Evolutionary conservation across 2,888 invertebrate genomes (phyloP), one percentile per base, ranked within the genome.

Genomic region (Tenthredo mesomela): DNA sequence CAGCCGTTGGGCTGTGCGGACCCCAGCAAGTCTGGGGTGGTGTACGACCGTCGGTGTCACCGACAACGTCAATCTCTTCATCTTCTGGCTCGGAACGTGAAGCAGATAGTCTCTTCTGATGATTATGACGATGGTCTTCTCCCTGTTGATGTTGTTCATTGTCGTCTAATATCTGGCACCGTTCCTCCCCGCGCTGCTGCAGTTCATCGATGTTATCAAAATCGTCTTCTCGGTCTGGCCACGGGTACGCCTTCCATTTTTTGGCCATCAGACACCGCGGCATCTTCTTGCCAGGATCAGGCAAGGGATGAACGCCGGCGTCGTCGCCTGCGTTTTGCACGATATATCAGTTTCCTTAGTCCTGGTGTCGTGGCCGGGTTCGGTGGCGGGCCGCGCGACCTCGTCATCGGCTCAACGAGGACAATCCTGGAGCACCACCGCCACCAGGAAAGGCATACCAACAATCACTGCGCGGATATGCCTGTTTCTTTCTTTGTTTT

Each of bases 181-280:
- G 43, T 70, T 78, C 71, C 58, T 77, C 77, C 18, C 15, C 93
- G 93, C 93, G 93, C 1, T 9, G 80, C 37, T 18, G 78, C 10
- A 6, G 58, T 2, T 89, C 93, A 86, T 85, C 85, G 78, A 67
- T 15, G 67, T 50, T 40, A 1, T 88, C 88, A 61, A 90, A 89
- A 86, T 93, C 93, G 87, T 93, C 93, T 88, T 94, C 94, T 89
- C 96, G 95, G 91, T 96, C 96, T 89, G 96, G 95, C 96, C 96
- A 96, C 88, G 96, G 96, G 93, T 96, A 96, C 94, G 96, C 97
- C 96, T 98, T 98, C 97, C 98, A 98, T 95, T 98, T 98, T 95
- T 98, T 98, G 92, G 98, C 98, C 97, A 98, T 98, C 94, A 98
- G 96, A 95, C 98, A 98, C 94, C 98, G 97, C 95, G 98, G 98